Evolutionary conservation across 92 coral and sea anemone genomes (phyloP).

Genomic region (Phenganax marumi): DNA sequence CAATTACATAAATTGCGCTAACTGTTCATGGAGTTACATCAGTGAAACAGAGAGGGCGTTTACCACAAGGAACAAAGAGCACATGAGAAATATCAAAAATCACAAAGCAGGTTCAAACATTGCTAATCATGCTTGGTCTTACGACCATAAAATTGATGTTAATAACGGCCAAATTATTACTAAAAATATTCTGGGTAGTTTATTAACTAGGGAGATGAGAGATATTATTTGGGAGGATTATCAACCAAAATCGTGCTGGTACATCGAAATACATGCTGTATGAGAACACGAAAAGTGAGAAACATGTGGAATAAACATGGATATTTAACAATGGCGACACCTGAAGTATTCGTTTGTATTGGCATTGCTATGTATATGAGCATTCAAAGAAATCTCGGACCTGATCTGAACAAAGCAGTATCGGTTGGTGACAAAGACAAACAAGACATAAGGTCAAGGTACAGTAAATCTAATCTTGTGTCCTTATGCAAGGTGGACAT

Average conservation of each 20-base stretch:
- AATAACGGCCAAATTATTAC: no score
- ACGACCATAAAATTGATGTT: no score
- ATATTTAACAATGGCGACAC: not conserved
- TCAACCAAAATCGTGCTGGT: not conserved
- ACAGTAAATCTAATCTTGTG: not conserved
- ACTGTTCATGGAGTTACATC: no score
- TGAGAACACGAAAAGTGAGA: not conserved
- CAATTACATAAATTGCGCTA: no score
- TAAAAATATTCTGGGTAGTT: no score
- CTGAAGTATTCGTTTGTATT: not conserved
- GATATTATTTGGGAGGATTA: no score
- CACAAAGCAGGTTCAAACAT: no score
- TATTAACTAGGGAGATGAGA: no score
- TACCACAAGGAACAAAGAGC: no score
- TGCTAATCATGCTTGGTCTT: no score
- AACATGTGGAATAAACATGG: slow-evolving; percentile 18
- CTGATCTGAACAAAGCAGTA: not conserved
- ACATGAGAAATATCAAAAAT: no score
- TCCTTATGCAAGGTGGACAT: not conserved
- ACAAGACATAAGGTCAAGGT: not conserved
- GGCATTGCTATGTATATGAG: not conserved
- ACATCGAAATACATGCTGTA: not conserved
- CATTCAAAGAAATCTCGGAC: slow-evolving; percentile 2
- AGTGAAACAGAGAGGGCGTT: no score
- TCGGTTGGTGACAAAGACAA: not conserved